Conservation (phyloP, 2,888 invertebrate genomes). For the Papilio elwesi region DNA sequence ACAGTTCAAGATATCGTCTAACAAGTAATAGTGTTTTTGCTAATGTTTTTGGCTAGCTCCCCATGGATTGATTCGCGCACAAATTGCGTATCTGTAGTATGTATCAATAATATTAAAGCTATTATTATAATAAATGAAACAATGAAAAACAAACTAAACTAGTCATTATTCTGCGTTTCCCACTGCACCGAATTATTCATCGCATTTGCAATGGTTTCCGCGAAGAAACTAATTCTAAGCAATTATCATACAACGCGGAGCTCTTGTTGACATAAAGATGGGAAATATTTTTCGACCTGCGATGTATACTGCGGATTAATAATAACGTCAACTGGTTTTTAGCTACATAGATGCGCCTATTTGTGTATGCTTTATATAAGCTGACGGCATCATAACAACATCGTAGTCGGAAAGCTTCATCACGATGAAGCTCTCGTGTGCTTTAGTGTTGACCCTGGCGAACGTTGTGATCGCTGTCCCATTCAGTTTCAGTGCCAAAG, state of each 20-base stretch:
- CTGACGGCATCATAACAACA: slow-evolving; percentile 64
- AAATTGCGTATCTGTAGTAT: neutral
- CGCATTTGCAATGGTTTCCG: neutral
- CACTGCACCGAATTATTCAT: neutral
- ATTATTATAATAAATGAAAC: neutral
- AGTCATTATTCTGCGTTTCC: neutral
- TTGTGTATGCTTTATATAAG: slow-evolving; percentile 81
- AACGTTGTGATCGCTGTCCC: slow-evolving; percentile 66
- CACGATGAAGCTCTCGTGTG: slow-evolving; percentile 75
- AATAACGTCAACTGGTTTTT: slow-evolving; percentile 78
- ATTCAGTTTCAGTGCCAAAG: slow-evolving; percentile 73
- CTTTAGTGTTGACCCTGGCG: slow-evolving; percentile 61
- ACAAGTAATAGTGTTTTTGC: neutral
- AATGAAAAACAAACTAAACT: neutral
- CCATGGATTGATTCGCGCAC: neutral
- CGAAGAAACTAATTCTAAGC: slow-evolving; percentile 44
- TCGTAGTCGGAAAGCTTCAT: slow-evolving; percentile 73
- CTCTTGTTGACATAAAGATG: slow-evolving; percentile 52
- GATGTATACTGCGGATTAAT: slow-evolving; percentile 70
- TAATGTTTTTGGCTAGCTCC: too few species aligned
- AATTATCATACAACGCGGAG: slow-evolving; percentile 56
- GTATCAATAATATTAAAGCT: neutral
- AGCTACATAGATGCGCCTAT: slow-evolving; percentile 71
- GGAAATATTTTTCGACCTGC: slow-evolving; percentile 67
- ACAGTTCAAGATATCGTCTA: neutral